Base-by-base conservation (phyloP, 2,113 vertebrate species). In the Corydoras sp. region DNA sequence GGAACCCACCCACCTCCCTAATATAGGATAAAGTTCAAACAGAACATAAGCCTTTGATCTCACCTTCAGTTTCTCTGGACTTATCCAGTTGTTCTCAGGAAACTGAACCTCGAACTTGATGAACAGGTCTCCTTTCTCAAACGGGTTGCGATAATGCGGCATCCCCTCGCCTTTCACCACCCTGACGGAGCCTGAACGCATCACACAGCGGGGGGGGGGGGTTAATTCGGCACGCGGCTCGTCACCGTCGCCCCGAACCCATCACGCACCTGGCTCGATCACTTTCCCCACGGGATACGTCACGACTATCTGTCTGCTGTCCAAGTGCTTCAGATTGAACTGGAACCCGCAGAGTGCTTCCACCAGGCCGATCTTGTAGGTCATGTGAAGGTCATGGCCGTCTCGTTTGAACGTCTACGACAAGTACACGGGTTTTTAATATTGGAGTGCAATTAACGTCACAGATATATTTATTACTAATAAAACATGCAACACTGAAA, bases 41-140 rank as follows among this genome's bases (percentile, higher is more conserved):
- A 24, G 18, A 24, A 24, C 18, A 24, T 24, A 24, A 24, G 3
- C 29, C 51, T 10, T 1, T 11, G 31, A 31, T 0, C 95, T 94
- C 80, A 98, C 97, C 79, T 92, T 90, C 73, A 99, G 91, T 80
- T 98, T 99, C 71, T 98, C 95, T 50, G 92, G 90, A 83, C 92
- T 95, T 78, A 99, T 96, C 95, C 96, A 99, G 89, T 99, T 99
- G 86, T 97, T 98, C 81, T 97, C 95, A 76, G 96, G 97, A 85
- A 99, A 99, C 79, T 95, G 93, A 76, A 99, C 95, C 0, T 99
- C 95, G 86, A 99, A 99, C 76, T 98, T 99, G 78, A 99, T 88
- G 83, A 94, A 99, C 69, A 99, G 92, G 85, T 99, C 95, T 59
- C 97, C 95, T 64, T 99, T 99, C 84, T 98, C 95, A 84, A 99